Evolutionary conservation across 2,797 vertebrate species (phyloP).

Genomic region (Steatocranus sp.): DNA sequence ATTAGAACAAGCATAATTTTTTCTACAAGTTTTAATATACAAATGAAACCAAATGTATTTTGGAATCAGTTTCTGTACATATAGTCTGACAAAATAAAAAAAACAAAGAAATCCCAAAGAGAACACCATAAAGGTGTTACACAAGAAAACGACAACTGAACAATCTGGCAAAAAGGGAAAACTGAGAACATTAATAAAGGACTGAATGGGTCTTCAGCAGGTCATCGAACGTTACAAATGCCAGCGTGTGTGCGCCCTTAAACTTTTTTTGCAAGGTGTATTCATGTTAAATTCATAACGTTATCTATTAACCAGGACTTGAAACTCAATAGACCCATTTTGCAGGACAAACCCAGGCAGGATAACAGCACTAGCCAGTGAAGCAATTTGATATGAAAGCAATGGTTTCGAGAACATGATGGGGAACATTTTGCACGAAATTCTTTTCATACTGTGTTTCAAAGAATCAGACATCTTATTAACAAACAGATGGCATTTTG

Average conservation of each 20-base stretch:
- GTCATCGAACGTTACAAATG: not conserved
- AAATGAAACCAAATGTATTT: slow-evolving; percentile 17
- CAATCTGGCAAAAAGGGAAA: not conserved
- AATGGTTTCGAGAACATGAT: not conserved
- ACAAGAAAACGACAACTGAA: not conserved
- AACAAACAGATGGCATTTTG: not conserved
- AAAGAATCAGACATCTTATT: not conserved
- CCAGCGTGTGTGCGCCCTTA: not conserved
- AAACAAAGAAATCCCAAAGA: not conserved
- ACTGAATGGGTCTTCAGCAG: not conserved
- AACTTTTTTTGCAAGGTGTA: not conserved
- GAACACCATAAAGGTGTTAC: not conserved
- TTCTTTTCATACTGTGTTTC: not conserved
- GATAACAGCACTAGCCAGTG: not conserved
- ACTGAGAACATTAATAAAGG: not conserved
- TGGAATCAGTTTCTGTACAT: slow-evolving; percentile 16
- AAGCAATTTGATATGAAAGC: not conserved
- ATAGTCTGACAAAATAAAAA: slow-evolving; percentile 1
- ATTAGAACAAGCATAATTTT: not conserved
- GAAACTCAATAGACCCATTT: not conserved
- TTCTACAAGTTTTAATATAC: slow-evolving; percentile 39
- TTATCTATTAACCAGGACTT: not conserved
- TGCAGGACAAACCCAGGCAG: not conserved
- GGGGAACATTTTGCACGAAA: not conserved
- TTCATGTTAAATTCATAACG: not conserved